phyloP scores from a whole-genome alignment of 2,888 invertebrate genomes.

The Conistra vaccinii region DNA sequence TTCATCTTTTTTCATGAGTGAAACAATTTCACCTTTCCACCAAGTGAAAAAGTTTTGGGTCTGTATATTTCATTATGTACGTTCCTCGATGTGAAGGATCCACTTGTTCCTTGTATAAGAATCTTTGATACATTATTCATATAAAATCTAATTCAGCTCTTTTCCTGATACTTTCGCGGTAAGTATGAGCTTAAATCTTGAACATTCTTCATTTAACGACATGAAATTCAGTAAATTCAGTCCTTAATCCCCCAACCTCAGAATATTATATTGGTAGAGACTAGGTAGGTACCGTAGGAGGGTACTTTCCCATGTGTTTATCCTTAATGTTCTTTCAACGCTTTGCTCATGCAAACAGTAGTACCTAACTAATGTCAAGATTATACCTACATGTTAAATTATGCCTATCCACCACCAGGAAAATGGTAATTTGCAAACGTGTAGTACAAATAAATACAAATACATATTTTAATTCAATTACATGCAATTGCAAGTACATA shows the following conservation, averaged over 20 bases:
- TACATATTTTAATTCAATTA: slow-evolving; percentile 20
- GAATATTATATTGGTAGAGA: not conserved
- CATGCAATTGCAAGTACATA: not conserved
- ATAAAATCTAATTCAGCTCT: slow-evolving; percentile 24
- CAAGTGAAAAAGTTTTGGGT: slow-evolving; percentile 33
- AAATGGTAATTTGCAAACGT: slow-evolving; percentile 22
- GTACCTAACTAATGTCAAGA: not conserved
- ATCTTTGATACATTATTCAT: slow-evolving; percentile 34
- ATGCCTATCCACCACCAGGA: slow-evolving; percentile 8
- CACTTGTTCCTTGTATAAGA: slow-evolving; percentile 4
- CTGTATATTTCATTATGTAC: slow-evolving; percentile 29
- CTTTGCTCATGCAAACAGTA: slow-evolving; percentile 3
- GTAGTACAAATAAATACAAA: not conserved
- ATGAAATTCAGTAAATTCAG: slow-evolving; percentile 6
- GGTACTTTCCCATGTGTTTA: not conserved
- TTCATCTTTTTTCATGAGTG: not conserved
- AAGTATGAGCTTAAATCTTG: slow-evolving; percentile 10
- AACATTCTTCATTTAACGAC: slow-evolving; percentile 3
- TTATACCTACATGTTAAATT: not conserved
- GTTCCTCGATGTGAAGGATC: slow-evolving; percentile 14
- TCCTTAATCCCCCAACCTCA: not conserved
- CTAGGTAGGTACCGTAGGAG: not conserved
- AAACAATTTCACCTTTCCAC: slow-evolving; percentile 11
- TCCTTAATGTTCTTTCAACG: not conserved
- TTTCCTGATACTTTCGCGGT: slow-evolving; percentile 7